These are phyloP conservation scores for Lateolabrax maculatus DNA, from an alignment of 2,797 vertebrate species.

Conservation along the genomic window DNA sequence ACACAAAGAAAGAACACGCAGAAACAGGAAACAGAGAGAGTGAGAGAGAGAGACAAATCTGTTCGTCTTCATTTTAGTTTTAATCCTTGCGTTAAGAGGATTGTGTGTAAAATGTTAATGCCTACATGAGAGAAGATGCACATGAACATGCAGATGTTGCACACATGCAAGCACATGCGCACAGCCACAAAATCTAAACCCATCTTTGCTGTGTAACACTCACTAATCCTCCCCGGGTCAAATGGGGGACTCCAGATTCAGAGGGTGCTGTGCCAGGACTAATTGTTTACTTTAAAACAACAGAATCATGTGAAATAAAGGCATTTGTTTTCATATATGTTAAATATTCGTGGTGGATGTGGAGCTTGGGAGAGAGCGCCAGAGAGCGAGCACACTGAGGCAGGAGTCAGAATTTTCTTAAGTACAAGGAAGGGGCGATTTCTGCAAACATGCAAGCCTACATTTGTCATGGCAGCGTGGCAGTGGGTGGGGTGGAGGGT, in stretches of 20 bases:
- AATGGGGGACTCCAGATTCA: slow-evolving; percentile 39
- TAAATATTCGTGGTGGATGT: not conserved
- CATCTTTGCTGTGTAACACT: slow-evolving; percentile 32
- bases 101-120: slow-evolving; percentile 71
- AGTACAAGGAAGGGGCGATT: not conserved
- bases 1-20: slow-evolving; percentile 26
- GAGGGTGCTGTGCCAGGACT: not conserved
- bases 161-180: slow-evolving; percentile 36
- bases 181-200: slow-evolving; percentile 37
- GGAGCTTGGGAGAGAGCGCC: not conserved
- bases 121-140: slow-evolving; percentile 42
- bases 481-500: slow-evolving; percentile 23
- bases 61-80: slow-evolving; percentile 53
- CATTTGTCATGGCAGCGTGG: slow-evolving; percentile 31
- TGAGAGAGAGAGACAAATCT: slow-evolving; percentile 44
- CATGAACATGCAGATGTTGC: slow-evolving; percentile 59
- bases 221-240: slow-evolving; percentile 64
- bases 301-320: not conserved
- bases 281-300: slow-evolving; percentile 29
- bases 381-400: not conserved
- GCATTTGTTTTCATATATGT: not conserved
- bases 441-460: slow-evolving; percentile 14
- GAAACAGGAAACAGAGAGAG: not conserved
- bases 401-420: not conserved
- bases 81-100: slow-evolving; percentile 81